Evolutionary conservation across 2,888 invertebrate species (phyloP).

Genomic region (Exocentrus adspersus): DNA sequence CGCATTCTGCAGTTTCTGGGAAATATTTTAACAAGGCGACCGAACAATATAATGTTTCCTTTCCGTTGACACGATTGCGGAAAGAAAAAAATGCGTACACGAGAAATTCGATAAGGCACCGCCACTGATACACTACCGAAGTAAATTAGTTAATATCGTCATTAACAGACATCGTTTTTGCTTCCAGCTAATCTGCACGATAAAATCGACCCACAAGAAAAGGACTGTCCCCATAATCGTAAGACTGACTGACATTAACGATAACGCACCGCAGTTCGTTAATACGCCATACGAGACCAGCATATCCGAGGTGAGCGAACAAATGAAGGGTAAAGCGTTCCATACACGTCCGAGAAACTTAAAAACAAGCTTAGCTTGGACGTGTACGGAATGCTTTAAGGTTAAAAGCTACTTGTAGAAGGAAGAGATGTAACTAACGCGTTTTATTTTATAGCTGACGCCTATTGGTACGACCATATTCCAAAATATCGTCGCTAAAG

Average conservation of each 20-base stretch:
- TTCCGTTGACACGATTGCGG: no score
- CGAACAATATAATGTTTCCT: no score
- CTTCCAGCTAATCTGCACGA: slow-evolving; percentile 83
- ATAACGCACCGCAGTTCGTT: slow-evolving; percentile 86
- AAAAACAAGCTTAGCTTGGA: not conserved
- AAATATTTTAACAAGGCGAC: no score
- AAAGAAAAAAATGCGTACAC: no score
- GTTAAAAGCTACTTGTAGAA: no score
- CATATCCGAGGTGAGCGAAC: slow-evolving; percentile 88
- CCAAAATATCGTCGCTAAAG: slow-evolving; percentile 80
- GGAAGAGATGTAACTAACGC: no score
- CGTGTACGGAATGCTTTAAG: no score
- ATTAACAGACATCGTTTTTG: slow-evolving; percentile 14
- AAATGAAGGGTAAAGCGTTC: slow-evolving; percentile 54
- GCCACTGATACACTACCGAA: no score
- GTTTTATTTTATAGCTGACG: slow-evolving; percentile 73
- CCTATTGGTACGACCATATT: slow-evolving; percentile 88
- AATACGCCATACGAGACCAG: slow-evolving; percentile 85
- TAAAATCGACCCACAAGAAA: slow-evolving; percentile 81
- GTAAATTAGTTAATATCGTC: no score
- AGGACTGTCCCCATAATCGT: slow-evolving; percentile 89
- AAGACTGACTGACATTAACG: slow-evolving; percentile 89
- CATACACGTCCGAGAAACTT: not conserved
- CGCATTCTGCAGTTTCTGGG: no score
- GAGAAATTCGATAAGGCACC: no score